Evolutionary conservation across 2,888 invertebrate genomes (phyloP), one percentile per base, ranked within the genome.

Genomic region (Holacanthella duospinosa): DNA sequence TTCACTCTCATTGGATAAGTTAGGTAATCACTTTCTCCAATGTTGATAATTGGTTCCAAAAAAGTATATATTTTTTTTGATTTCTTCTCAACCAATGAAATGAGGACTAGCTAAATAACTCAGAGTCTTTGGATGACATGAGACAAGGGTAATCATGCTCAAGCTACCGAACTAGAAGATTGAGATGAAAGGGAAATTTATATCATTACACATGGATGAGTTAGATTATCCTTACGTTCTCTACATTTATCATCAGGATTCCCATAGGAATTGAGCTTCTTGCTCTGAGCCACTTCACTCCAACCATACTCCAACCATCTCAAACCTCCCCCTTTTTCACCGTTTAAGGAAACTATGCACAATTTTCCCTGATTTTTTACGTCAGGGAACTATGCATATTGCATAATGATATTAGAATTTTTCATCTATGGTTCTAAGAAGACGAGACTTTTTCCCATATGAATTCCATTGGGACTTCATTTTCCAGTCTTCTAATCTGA

Each of bases 201-300:
- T 48, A 48, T 48, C 19, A 48, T 48, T 48, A 48, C 48, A 21
- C 48, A 48, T 48, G 48, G 48, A 48, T 48, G 48, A 48, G n/a
- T 4, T 48, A 48, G 21, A 48, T 48, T 48, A 48, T 48, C 21
- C 48, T 4, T 9, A 9, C 48, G 12, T 48, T 21, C 48, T 21
- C 21, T 9, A 16, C 48, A 48, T 48, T 48, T 48, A 48, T 48
- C 48, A 48, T 48, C 48, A 48, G 6, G 16, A 48, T 9, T 21
- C 48, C 48, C 48, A n/a, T n/a, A n/a, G 48, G 48, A 48, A 48
- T 48, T 48, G 16, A 48, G 48, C 12, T 21, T 9, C 21, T 16
- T 36, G 36, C 36, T 48, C 21, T 21, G 4, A 48, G 48, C 48
- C 12, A 48, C 12, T 21, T 48, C 48, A 16, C 48, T 21, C 12